phyloP scores from a whole-genome alignment of 2,113 vertebrate species.

The Rhegmatorhina hoffmannsi region DNA sequence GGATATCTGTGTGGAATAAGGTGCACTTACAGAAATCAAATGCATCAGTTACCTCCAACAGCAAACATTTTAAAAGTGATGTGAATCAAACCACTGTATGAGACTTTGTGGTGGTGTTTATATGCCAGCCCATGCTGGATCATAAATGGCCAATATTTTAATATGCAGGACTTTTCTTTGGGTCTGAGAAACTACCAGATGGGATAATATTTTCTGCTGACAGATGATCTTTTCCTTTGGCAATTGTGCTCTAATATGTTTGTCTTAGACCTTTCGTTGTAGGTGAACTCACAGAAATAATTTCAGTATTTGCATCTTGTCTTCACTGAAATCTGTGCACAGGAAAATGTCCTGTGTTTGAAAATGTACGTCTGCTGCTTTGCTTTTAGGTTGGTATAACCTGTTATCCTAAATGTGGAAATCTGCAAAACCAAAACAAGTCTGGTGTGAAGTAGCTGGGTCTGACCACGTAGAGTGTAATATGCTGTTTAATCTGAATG shows the following conservation, averaged over 20 bases:
- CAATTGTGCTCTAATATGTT: neutral
- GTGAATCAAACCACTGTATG: neutral
- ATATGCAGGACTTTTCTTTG: neutral
- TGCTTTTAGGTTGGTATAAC: neutral
- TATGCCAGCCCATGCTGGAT: neutral
- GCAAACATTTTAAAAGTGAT: neutral
- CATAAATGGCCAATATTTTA: neutral
- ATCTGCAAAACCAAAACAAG: neutral
- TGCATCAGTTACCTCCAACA: neutral
- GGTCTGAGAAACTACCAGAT: neutral
- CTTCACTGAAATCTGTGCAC: neutral
- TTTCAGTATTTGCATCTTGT: neutral
- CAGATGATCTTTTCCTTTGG: neutral
- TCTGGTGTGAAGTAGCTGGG: neutral
- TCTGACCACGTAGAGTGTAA: neutral
- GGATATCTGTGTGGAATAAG: neutral
- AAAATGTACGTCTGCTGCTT: neutral
- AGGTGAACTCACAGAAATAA: neutral
- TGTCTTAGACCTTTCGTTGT: neutral
- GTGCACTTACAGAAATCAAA: neutral
- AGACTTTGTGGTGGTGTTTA: neutral
- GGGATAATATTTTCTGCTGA: neutral
- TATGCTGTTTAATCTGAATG: neutral
- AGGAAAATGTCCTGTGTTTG: neutral
- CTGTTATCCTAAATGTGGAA: neutral